A percentile compares a stretch with the other conserved stretches of the same genome.
phyloP scores from a whole-genome alignment of 2,113 vertebrate species.

The Sclerurus mexicanus region DNA sequence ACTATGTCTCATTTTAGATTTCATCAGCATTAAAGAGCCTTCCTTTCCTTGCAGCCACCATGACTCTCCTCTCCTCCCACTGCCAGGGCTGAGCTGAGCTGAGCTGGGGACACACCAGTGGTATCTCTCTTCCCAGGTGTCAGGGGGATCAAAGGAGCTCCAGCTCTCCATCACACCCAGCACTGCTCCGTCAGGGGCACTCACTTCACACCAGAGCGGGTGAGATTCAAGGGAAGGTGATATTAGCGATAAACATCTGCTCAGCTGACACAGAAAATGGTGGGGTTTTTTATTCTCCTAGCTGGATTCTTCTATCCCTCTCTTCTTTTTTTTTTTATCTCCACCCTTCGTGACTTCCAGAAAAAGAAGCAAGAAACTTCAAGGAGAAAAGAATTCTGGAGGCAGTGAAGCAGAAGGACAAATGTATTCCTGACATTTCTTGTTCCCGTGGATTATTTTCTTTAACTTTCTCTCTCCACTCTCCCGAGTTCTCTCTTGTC shows the following conservation, averaged over 20 bases:
- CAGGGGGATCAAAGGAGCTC: not conserved
- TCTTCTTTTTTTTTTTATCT: not conserved
- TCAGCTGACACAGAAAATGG: not conserved
- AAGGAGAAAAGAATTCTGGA: constrained; percentile 54
- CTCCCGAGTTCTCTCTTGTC: not conserved
- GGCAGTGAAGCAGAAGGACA: constrained; percentile 15
- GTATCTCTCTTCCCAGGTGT: not conserved
- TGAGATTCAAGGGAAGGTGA: not conserved
- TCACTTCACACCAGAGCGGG: not conserved
- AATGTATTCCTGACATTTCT: constrained; percentile 24
- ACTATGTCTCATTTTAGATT: not conserved
- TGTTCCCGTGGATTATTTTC: not conserved
- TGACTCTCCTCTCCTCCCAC: not conserved
- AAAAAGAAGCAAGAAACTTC: constrained; percentile 57
- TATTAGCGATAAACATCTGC: not conserved
- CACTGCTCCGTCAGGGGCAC: not conserved
- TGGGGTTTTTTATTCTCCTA: not conserved
- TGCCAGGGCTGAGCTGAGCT: not conserved
- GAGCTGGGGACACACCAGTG: not conserved
- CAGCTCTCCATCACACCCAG: not conserved
- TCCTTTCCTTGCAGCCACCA: not conserved
- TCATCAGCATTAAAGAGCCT: not conserved
- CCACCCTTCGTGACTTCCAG: constrained; percentile 28
- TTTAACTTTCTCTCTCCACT: not conserved
- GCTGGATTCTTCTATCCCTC: not conserved